Conservation (phyloP, 1,140 invertebrate genomes). For the Cherax destructor region DNA sequence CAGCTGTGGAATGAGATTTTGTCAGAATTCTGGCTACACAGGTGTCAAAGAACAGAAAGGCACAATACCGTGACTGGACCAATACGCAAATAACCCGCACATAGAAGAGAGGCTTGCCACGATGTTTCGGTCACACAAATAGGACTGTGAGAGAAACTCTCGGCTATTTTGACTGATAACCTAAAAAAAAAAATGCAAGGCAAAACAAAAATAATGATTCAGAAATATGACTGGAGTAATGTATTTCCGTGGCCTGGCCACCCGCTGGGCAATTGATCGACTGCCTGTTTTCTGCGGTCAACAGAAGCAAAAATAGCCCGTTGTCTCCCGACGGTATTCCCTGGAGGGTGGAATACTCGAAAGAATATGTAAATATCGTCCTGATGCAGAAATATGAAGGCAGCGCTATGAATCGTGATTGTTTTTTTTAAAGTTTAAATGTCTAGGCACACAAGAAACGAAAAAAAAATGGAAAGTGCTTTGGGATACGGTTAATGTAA, state of each 20-base stretch:
- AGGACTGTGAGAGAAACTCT: too few species aligned
- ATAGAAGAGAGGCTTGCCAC: too few species aligned
- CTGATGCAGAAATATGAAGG: not conserved
- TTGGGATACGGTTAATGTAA: too few species aligned
- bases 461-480: constrained; percentile 31
- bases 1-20: too few species aligned
- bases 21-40: too few species aligned
- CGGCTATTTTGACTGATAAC: too few species aligned
- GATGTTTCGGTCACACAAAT: too few species aligned
- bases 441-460: constrained; percentile 24
- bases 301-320: constrained; percentile 15
- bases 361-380: not conserved
- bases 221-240: not conserved
- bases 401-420: constrained; percentile 5
- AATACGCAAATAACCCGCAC: too few species aligned
- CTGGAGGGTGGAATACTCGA: constrained; percentile 6
- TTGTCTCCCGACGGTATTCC: constrained; percentile 5
- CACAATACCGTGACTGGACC: too few species aligned
- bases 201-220: not conserved
- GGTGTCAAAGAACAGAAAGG: too few species aligned
- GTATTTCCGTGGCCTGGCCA: not conserved
- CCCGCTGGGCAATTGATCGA: constrained; percentile 44
- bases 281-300: constrained; percentile 39
- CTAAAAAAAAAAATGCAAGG: too few species aligned
- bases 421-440: not conserved